Base-by-base conservation (phyloP, 1,140 invertebrate genomes). In the Sinella curviseta region DNA sequence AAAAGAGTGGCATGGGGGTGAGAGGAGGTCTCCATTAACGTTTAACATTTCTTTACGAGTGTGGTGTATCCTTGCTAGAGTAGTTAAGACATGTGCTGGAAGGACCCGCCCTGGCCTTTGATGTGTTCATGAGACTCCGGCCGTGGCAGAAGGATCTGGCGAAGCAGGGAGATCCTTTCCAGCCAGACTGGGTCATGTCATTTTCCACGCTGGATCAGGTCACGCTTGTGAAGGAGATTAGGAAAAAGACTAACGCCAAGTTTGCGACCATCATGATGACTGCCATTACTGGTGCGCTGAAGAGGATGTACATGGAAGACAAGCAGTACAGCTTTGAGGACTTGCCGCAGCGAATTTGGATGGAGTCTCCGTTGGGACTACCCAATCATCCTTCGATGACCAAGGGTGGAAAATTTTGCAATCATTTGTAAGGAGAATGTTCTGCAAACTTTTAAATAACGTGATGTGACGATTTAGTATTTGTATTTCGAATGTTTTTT, bases 211-310 rank as follows among this genome's bases (percentile, higher is more conserved):
- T 79, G 24, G 78, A 79, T 48, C 14, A 14, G 14, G 14, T 79
- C 24, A 0, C 60, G 17, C 0, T 76, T 12, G 39, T 79, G 30
- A 79, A 79, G 34, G 2, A 31, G 17, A 76, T 79, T 70, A 36
- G 78, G 26, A 36, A 54, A 54, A 76, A 75, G 65, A 76, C 78
- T 20, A 76, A 76, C 39, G 75, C 78, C 31, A 74, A 79, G 30
- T 79, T 79, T 75, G 78, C 75, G 0, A 67, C 57, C n/a, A 60
- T 79, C 20, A 76, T 79, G 74, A 79, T 79, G 74, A 36, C 74
- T 20, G 60, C 75, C 26, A 33, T 67, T 12, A 36, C 35, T 16
- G 74, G 57, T 36, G 78, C 78, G 30, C 24, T 79, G 28, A 36
- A 60, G 60, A 34, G 74, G 26, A 17, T 67, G 20, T 48, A 76